Evolutionary conservation across 2,797 vertebrate genomes (phyloP).

Genomic region (Linurgus olivaceus): DNA sequence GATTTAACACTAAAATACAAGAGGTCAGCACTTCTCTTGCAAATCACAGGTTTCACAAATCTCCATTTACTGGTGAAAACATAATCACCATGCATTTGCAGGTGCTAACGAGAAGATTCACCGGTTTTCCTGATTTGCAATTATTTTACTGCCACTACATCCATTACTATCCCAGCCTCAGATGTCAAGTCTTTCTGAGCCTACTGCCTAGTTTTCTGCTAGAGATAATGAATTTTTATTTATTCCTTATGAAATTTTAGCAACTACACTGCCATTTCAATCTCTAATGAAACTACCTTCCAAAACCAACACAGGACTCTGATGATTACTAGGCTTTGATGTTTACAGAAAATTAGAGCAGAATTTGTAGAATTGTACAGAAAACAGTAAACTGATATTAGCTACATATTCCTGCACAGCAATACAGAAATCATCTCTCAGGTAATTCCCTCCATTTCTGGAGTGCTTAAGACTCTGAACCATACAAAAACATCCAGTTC

Average conservation of each 20-base stretch:
- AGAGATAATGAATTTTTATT: neutral
- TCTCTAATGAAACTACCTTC: neutral
- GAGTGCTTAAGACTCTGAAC: neutral
- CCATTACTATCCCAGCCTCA: neutral
- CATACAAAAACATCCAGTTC: neutral
- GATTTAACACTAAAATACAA: neutral
- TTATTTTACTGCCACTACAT: neutral
- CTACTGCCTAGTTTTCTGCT: neutral
- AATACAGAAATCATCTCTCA: neutral
- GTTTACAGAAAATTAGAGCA: neutral
- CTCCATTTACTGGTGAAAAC: neutral
- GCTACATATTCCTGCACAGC: neutral
- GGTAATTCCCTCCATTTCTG: neutral
- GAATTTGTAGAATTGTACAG: neutral
- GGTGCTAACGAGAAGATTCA: neutral
- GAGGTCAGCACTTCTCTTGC: neutral
- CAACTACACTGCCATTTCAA: neutral
- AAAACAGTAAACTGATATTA: neutral
- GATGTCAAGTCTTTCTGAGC: neutral
- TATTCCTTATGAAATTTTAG: neutral
- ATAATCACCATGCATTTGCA: neutral
- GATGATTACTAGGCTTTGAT: neutral
- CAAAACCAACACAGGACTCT: neutral
- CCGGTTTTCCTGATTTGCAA: neutral
- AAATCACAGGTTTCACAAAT: neutral